Evolutionary conservation across 1,140 invertebrate species (phyloP).

Genomic region (Calosoma granatense): DNA sequence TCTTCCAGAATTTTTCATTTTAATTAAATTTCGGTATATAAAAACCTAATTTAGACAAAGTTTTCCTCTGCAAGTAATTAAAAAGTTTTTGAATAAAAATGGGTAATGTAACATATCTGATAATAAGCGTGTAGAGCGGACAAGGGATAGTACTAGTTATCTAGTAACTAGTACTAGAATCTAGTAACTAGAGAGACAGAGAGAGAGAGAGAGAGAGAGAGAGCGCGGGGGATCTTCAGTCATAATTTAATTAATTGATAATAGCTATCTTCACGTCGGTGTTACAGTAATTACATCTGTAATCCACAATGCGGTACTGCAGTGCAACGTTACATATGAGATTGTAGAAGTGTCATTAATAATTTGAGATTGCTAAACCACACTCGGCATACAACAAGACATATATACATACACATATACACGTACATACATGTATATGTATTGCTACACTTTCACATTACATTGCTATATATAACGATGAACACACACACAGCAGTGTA

Average conservation of each 20-base stretch:
- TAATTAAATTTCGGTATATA: background rate
- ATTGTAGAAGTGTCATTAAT: background rate
- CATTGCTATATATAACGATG: background rate
- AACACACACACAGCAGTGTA: background rate
- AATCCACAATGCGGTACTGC: background rate
- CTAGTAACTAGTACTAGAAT: no score
- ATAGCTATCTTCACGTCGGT: background rate
- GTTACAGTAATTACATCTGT: background rate
- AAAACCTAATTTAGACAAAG: background rate
- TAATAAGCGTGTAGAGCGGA: background rate
- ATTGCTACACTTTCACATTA: background rate
- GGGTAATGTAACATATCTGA: background rate
- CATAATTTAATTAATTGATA: background rate
- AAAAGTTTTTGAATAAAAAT: background rate
- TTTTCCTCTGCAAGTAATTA: background rate
- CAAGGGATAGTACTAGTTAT: no score
- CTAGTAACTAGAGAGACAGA: no score
- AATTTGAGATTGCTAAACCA: background rate
- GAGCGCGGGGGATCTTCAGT: background rate
- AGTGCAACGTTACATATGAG: background rate
- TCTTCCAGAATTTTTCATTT: background rate
- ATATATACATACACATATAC: constrained; percentile 1
- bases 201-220: no score
- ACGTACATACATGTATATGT: constrained; percentile 1
- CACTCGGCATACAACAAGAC: background rate